Evolutionary conservation across 2,888 invertebrate species (phyloP).

Genomic region (Agrypnus murinus): DNA sequence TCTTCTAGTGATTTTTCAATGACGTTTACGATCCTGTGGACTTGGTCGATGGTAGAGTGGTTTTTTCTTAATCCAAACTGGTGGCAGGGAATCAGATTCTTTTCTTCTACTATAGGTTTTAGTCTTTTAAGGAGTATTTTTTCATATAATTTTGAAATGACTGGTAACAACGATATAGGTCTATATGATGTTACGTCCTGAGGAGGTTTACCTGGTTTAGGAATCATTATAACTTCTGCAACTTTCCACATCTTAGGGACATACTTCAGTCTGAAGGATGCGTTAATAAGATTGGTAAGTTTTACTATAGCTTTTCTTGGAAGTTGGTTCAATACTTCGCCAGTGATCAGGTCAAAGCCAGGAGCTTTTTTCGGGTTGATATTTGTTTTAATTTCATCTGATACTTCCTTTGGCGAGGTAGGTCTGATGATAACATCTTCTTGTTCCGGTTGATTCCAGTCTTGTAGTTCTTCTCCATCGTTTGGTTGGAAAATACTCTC

Average conservation of each 20-base stretch:
- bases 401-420: too few species aligned
- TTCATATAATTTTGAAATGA: conserved; percentile 55
- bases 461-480: too few species aligned
- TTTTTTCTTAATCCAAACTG: conserved; percentile 22
- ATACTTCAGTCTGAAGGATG: conserved; percentile 21
- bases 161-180: conserved; percentile 54
- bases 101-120: conserved; percentile 1
- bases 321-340: too few species aligned
- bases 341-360: too few species aligned
- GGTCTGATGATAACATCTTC: too few species aligned
- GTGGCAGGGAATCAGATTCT: conserved; percentile 18
- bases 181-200: conserved; percentile 48
- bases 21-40: conserved; percentile 34
- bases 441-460: too few species aligned
- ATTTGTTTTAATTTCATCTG: too few species aligned
- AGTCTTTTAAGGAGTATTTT: conserved; percentile 44
- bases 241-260: conserved; percentile 25
- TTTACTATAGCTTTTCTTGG: neutral
- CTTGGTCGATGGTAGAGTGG: conserved; percentile 45
- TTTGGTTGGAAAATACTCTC: too few species aligned
- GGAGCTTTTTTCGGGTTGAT: too few species aligned
- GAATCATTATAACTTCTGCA: conserved; percentile 37
- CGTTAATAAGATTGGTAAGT: conserved; percentile 15
- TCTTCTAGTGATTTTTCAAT: conserved; percentile 44
- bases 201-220: conserved; percentile 53